Evolutionary conservation across 2,113 vertebrate species (phyloP), one percentile per base, ranked within the genome.

Genomic region (Desmodus rotundus): DNA sequence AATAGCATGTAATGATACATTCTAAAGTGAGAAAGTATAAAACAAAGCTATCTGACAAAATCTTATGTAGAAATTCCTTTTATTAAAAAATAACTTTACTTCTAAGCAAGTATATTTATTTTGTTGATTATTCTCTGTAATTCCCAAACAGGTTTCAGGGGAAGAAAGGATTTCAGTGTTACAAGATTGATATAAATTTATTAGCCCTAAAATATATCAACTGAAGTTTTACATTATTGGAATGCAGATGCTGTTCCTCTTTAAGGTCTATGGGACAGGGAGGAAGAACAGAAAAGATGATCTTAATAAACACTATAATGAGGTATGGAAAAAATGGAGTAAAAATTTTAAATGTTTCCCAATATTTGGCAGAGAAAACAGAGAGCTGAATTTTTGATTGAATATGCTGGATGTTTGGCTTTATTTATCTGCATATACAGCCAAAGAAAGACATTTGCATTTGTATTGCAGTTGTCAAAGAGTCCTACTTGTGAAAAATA

Each of bases 321-420:
- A 95, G 52, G 84, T 52, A 24, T 92, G 87, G 65, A 87, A 84
- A 73, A 87, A 52, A 83, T 45, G 22, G 33, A 90, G 93, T 61
- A 94, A 93, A 87, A 76, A 45, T 76, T 65, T 95, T 7, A 52
- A 91, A 54, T 91, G 65, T 83, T 96, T 92, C 26, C 26, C 89
- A 92, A 96, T 92, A 93, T 78, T 94, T 94, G 70, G 15, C 56
- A 92, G 54, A 83, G 47, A 91, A 89, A 95, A 94, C 36, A 93
- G 26, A 72, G 4, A 94, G 22, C 6, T 82, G 31, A 87, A 36
- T 78, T 61, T 88, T 80, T 26, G 17, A 45, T 24, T 19, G 13
- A 68, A 47, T 76, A 80, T 76, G 41, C 31, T 78, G 43, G 70
- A 65, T 54, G 36, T 90, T 87, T 91, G 77, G 28, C 19, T 82